A percentile compares a stretch with the other conserved stretches of the same genome.
These are phyloP conservation scores for Tarsius wallacei DNA, from an alignment of 2,797 vertebrate species.

Conservation along the genomic window DNA sequence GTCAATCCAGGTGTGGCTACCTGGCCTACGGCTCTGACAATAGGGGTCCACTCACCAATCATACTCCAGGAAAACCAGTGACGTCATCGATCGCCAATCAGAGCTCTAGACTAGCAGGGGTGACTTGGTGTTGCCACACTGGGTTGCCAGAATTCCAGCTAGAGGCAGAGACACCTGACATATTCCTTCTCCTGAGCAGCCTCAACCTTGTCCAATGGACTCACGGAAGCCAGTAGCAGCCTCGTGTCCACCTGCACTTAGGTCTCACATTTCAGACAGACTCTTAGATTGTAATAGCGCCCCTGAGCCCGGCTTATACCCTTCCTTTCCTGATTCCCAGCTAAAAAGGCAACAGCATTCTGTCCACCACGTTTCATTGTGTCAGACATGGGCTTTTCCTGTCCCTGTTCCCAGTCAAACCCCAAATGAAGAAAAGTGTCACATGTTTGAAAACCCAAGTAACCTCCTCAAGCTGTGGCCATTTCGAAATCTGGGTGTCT, in stretches of 20 bases:
- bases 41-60: slow-evolving; percentile 26
- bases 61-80: slow-evolving; percentile 25
- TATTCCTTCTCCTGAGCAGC: not conserved
- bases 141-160: not conserved
- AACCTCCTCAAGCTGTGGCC: not conserved
- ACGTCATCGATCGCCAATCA: slow-evolving; percentile 48
- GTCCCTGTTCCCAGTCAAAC: not conserved
- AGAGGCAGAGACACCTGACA: not conserved
- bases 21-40: not conserved
- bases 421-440: not conserved
- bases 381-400: not conserved
- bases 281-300: not conserved
- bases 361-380: not conserved
- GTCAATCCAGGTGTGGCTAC: slow-evolving; percentile 7
- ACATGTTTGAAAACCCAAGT: not conserved
- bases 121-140: not conserved
- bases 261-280: not conserved
- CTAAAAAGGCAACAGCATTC: not conserved
- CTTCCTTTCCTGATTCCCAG: not conserved
- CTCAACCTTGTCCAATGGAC: not conserved
- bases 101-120: not conserved
- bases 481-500: not conserved
- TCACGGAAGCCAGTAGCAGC: not conserved
- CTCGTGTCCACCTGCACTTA: not conserved
- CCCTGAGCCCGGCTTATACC: not conserved